Percentiles rank a stretch among this genome's conserved stretches.
Conservation (phyloP, 1,140 invertebrate genomes). For the Brachionus plicatilis region DNA sequence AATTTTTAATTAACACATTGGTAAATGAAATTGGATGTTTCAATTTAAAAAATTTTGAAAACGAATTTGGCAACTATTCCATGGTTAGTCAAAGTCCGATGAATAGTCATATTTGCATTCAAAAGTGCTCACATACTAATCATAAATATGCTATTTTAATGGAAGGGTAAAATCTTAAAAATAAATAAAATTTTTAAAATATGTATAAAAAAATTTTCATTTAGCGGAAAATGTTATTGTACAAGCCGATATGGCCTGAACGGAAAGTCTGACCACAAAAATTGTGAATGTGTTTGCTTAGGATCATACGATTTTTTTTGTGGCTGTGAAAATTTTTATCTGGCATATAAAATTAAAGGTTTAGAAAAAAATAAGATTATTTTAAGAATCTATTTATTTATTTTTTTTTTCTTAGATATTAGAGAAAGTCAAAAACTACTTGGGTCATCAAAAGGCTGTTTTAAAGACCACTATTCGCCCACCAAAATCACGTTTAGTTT, state of each 20-base stretch:
- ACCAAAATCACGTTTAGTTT: background rate
- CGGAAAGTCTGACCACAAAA: background rate
- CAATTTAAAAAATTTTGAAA: background rate
- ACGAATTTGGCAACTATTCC: background rate
- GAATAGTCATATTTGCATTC: background rate
- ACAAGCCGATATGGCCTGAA: background rate
- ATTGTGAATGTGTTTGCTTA: background rate
- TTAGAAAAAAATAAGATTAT: background rate
- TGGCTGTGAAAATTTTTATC: background rate
- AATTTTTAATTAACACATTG: background rate
- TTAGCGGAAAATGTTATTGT: background rate
- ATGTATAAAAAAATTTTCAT: background rate
- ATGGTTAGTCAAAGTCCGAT: background rate
- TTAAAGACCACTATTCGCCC: background rate
- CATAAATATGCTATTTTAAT: background rate
- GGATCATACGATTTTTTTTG: background rate
- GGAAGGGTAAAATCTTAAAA: background rate
- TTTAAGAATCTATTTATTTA: background rate
- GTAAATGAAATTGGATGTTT: background rate
- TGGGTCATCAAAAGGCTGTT: background rate
- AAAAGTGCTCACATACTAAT: background rate
- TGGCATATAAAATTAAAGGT: background rate
- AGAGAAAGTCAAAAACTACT: background rate
- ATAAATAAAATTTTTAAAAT: background rate
- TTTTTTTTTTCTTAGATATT: background rate